Evolutionary conservation across 2,888 invertebrate species (phyloP).

Genomic region (Pristionchus arcanus): DNA sequence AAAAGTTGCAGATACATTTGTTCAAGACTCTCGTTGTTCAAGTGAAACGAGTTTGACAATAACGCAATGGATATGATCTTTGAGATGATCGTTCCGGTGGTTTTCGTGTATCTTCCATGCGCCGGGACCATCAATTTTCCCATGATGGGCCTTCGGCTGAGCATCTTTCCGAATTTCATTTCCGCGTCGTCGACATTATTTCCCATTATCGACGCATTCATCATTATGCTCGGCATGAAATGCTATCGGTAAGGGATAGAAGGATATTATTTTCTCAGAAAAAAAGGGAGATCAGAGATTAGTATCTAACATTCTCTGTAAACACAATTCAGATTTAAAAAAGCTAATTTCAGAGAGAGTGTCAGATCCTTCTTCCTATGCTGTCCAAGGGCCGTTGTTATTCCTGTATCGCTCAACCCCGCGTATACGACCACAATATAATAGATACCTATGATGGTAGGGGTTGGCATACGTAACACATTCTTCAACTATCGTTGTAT

Average conservation of each 20-base stretch:
- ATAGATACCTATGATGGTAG: too few species aligned
- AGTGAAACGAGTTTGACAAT: neutral
- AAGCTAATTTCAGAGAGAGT: too few species aligned
- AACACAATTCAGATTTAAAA: too few species aligned
- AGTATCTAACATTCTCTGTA: too few species aligned
- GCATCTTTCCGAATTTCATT: neutral
- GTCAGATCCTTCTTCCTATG: too few species aligned
- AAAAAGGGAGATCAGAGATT: too few species aligned
- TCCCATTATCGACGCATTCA: neutral
- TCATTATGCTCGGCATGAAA: neutral
- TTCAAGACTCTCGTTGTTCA: neutral
- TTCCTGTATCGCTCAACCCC: too few species aligned
- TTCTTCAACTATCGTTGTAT: too few species aligned
- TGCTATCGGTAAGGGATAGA: neutral
- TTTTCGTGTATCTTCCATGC: neutral
- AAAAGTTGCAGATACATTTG: neutral
- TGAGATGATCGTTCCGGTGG: neutral
- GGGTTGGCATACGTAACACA: too few species aligned
- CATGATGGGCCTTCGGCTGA: neutral
- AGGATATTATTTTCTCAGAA: too few species aligned
- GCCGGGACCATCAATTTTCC: neutral
- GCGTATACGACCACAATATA: too few species aligned
- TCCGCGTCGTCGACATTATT: neutral
- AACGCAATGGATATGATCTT: neutral
- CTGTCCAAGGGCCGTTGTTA: too few species aligned